A percentile compares a stretch with the other conserved stretches of the same genome.
Conservation (phyloP, 2,797 vertebrate species). For the Danio tinwini region DNA sequence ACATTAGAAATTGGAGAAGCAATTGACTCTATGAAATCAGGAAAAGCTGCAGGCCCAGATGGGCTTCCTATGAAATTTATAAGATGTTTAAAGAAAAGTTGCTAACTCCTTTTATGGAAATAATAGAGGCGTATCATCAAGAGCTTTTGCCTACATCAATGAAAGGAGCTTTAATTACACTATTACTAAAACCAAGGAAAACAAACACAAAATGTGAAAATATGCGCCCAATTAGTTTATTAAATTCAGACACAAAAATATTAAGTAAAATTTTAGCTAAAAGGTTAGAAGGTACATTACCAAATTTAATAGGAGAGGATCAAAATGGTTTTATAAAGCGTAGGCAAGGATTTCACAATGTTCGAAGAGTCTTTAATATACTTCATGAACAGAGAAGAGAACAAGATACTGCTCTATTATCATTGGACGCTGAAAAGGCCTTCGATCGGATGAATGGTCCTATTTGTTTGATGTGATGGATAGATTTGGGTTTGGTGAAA, state of each 20-base stretch:
- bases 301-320: neutral
- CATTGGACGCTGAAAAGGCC: too few species aligned
- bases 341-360: conserved; percentile 9
- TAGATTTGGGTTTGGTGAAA: too few species aligned
- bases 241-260: neutral
- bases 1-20: conserved; percentile 15
- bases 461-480: too few species aligned
- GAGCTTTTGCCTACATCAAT: neutral
- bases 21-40: too few species aligned
- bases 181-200: conserved; percentile 34
- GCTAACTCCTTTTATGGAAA: neutral
- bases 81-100: conserved; percentile 19
- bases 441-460: too few species aligned
- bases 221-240: too few species aligned
- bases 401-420: too few species aligned
- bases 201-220: conserved; percentile 21
- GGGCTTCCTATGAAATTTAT: conserved; percentile 8
- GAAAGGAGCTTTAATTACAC: neutral
- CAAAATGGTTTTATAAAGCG: neutral
- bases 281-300: neutral
- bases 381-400: too few species aligned
- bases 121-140: neutral
- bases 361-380: neutral
- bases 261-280: neutral
- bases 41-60: too few species aligned